A percentile compares a stretch with the other conserved stretches of the same genome.
Conservation (phyloP, 2,113 vertebrate species). For the Scomber scombrus region DNA sequence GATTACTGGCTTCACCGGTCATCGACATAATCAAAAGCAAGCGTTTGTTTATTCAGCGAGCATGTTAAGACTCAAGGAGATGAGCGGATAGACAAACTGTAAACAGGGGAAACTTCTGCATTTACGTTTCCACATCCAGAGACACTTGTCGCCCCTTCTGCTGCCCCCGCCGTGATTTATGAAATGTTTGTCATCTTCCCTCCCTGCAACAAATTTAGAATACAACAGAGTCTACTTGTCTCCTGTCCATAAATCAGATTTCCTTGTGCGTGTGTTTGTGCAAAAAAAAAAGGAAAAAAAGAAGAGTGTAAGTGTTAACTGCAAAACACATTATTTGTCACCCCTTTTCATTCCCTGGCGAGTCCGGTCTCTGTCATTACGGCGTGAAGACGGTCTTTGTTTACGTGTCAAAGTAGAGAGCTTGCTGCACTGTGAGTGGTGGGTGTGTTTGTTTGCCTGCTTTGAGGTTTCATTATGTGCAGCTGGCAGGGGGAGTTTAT, state of each 20-base stretch:
- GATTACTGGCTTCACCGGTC: conserved; percentile 31
- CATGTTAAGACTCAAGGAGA: not conserved
- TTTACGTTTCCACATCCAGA: conserved; percentile 22
- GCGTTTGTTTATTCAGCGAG: conserved; percentile 41
- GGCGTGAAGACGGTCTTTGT: conserved; percentile 64
- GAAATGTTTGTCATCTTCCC: conserved; percentile 36
- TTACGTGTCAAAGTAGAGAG: conserved; percentile 69
- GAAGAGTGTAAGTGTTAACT: conserved; percentile 29
- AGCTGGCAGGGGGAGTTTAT: conserved; percentile 49
- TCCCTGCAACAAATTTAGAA: conserved; percentile 63
- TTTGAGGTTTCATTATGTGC: conserved; percentile 70
- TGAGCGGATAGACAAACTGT: conserved; percentile 9
- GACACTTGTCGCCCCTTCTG: not conserved
- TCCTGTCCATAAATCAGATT: conserved; percentile 64
- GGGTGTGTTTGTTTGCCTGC: conserved; percentile 68
- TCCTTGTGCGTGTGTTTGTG: conserved; percentile 21
- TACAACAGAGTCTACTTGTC: conserved; percentile 63
- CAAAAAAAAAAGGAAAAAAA: not conserved
- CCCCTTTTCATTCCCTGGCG: conserved; percentile 39
- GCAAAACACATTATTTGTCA: conserved; percentile 47
- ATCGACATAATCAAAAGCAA: conserved; percentile 25
- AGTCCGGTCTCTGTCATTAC: conserved; percentile 53
- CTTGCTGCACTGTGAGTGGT: conserved; percentile 39
- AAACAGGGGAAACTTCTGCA: conserved; percentile 48
- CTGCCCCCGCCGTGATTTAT: conserved; percentile 40